A percentile compares a stretch with the other conserved stretches of the same genome.
phyloP scores from a whole-genome alignment of 2,113 vertebrate species.

The Heliornis fulica region DNA sequence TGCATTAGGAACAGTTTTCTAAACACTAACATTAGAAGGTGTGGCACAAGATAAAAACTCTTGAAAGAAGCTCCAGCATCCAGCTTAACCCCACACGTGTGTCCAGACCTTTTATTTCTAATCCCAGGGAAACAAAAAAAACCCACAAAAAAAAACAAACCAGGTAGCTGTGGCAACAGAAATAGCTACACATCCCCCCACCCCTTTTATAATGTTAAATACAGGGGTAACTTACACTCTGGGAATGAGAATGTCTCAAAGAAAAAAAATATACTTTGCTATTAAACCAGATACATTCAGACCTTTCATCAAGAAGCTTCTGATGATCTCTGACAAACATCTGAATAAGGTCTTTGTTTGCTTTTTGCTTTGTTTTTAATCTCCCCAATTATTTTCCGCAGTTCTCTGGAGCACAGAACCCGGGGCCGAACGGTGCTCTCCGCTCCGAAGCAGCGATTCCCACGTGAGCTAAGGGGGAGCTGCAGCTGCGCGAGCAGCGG shows the following conservation, averaged over 20 bases:
- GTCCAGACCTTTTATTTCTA: constrained; percentile 33
- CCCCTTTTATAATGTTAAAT: constrained; percentile 58
- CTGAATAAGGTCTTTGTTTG: constrained; percentile 48
- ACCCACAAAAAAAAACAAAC: not conserved
- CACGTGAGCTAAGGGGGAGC: not conserved
- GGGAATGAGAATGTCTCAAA: constrained; percentile 43
- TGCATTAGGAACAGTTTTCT: not conserved
- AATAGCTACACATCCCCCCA: constrained; percentile 58
- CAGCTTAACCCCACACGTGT: not conserved
- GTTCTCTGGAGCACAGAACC: constrained; percentile 7
- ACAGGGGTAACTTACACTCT: constrained; percentile 67
- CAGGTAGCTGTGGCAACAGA: constrained; percentile 56
- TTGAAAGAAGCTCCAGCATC: not conserved
- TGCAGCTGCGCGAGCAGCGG: not conserved
- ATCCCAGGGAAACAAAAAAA: constrained; percentile 9
- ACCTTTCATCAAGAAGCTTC: constrained; percentile 50
- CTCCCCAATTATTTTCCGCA: not conserved
- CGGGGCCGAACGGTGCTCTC: not conserved
- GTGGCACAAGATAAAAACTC: not conserved
- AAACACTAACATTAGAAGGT: not conserved
- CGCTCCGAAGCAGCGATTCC: not conserved
- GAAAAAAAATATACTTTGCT: constrained; percentile 19
- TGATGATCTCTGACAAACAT: constrained; percentile 32
- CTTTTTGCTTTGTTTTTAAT: constrained; percentile 16
- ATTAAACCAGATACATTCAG: constrained; percentile 59